Percentiles rank a stretch among this genome's conserved stretches.
Conservation (phyloP, 2,888 invertebrate species). For the Adela reaumurella region DNA sequence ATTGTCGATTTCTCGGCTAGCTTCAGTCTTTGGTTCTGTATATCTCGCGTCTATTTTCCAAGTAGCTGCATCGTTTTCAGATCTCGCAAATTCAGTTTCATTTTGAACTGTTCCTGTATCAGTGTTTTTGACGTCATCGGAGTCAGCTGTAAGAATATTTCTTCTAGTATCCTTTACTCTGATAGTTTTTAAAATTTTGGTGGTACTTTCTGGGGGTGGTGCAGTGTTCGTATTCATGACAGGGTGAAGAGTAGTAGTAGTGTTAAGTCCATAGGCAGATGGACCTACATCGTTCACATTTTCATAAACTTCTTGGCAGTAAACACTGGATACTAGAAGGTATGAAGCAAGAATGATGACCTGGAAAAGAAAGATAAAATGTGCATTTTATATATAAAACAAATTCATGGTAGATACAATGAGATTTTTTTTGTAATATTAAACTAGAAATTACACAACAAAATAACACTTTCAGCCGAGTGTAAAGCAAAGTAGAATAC, state of each 20-base stretch:
- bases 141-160: background rate
- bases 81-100: no score
- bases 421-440: no score
- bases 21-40: constrained; percentile 19
- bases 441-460: no score
- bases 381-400: no score
- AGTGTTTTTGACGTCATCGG: background rate
- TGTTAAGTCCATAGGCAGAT: background rate
- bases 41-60: constrained; percentile 32
- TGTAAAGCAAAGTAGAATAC: no score
- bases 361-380: background rate
- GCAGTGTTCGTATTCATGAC: background rate
- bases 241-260: background rate
- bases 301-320: background rate
- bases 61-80: constrained; percentile 14
- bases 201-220: background rate
- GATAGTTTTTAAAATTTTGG: background rate
- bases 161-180: background rate
- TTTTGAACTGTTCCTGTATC: no score
- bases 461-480: no score
- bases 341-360: background rate
- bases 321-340: background rate
- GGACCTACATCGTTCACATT: background rate
- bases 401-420: no score
- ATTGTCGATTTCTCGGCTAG: constrained; percentile 12